Evolutionary conservation across 2,113 vertebrate species (phyloP), one percentile per base, ranked within the genome.

Genomic region (Lontra canadensis): DNA sequence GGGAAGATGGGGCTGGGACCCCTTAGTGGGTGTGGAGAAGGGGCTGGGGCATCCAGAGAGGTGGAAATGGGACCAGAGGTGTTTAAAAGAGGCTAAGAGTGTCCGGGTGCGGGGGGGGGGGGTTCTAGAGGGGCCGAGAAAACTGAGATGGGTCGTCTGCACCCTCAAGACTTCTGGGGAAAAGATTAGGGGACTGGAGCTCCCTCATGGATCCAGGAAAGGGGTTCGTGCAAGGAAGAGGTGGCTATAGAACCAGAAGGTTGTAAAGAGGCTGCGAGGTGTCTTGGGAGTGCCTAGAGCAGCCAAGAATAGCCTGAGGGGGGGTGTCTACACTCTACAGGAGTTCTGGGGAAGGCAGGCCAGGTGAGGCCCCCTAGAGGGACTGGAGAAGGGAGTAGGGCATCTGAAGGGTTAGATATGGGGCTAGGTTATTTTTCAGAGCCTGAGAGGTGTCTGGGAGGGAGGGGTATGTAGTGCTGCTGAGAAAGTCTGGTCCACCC

Each of bases 261-360:
- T 96, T 96, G 92, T 94, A 97, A 97, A 96, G 90, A 86, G 90
- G 89, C 93, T 96, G 73, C 88, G 88, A 94, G 86, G 80, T 94
- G 80, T 84, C 88, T 92, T 81, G 52, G 86, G 88, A 97, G 57
- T 63, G 49, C 79, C 86, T 91, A 36, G 69, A 80, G 65, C 74
- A 90, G 82, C 94, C 84, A 94, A 95, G 96, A 96, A 89, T 84
- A 93, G 90, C 83, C 63, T 6, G 49, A 26, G 18, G 49, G 65
- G 57, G 26, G 39, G 47, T 61, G 87, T 91, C 93, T 94, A 63
- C 44, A 84, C 61, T 88, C 57, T 95, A 80, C 59, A 65, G 42
- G 93, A 96, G 80, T 93, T 96, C 90, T 69, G 67, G 52, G 76
- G 31, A 86, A 97, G 26, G 71, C 20, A 79, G 52, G 52, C 42